phyloP scores from a whole-genome alignment of 2,797 vertebrate genomes.

The Petrocephalus sullivani region DNA sequence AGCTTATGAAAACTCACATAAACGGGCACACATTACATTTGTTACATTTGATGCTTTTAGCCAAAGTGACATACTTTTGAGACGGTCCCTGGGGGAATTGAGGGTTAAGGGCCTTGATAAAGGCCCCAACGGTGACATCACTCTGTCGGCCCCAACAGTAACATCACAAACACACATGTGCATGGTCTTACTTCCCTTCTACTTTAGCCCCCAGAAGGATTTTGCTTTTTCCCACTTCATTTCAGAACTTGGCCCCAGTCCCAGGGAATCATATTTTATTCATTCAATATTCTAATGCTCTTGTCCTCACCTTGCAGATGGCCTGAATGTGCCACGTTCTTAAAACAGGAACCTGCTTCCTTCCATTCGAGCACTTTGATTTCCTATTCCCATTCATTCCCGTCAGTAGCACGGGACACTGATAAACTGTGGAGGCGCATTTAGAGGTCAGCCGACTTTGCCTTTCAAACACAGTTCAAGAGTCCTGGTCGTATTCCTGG shows the following conservation, averaged over 20 bases:
- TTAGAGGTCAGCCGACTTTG: neutral
- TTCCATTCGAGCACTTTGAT: slow-evolving; percentile 12
- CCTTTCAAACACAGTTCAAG: neutral
- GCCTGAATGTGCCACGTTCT: neutral
- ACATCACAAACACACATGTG: neutral
- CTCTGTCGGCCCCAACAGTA: neutral
- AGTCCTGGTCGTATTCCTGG: neutral
- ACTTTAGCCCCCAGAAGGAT: neutral
- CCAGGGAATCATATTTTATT: slow-evolving; percentile 26
- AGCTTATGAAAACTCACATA: neutral
- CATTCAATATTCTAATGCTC: slow-evolving; percentile 24
- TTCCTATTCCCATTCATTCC: neutral
- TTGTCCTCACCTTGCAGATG: slow-evolving; percentile 19
- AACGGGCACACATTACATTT: neutral
- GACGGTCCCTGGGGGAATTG: neutral
- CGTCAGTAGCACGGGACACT: neutral
- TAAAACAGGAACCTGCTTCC: slow-evolving; percentile 7
- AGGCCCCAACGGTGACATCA: neutral
- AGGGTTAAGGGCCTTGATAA: neutral
- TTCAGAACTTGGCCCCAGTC: slow-evolving; percentile 9
- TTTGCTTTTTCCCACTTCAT: neutral
- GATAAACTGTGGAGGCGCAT: neutral
- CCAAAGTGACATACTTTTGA: neutral
- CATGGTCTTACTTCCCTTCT: neutral
- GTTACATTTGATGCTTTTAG: neutral